These are phyloP conservation scores for Manis javanica DNA, from an alignment of 2,797 vertebrate genomes.

Conservation along the genomic window DNA sequence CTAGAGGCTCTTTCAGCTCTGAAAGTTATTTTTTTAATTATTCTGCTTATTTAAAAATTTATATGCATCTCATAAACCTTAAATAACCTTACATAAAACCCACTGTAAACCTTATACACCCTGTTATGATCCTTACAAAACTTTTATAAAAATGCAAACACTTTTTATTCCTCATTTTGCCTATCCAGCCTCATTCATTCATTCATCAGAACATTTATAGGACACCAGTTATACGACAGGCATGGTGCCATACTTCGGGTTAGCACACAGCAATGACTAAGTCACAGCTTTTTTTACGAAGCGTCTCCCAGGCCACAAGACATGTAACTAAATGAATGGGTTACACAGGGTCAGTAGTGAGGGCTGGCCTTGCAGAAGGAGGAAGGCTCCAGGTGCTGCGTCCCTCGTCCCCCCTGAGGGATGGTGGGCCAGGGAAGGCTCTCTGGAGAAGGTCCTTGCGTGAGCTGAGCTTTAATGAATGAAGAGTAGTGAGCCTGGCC, in stretches of 20 bases:
- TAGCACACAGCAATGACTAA: slow-evolving; percentile 1
- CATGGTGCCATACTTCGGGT: neutral
- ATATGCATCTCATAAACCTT: slow-evolving; percentile 34
- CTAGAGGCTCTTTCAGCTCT: slow-evolving; percentile 4
- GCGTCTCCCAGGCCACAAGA: slow-evolving; percentile 17
- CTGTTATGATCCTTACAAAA: slow-evolving; percentile 18
- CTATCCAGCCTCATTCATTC: neutral
- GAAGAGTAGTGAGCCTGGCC: neutral
- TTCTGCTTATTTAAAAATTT: slow-evolving; percentile 35
- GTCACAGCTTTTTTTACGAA: neutral
- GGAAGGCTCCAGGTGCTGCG: accelerated
- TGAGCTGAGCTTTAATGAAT: neutral
- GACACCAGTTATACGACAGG: neutral
- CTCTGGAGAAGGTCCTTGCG: neutral
- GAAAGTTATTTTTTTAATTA: slow-evolving; percentile 19
- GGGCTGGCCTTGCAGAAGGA: neutral
- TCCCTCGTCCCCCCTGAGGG: neutral
- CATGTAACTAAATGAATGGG: neutral
- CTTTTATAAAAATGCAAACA: slow-evolving; percentile 10
- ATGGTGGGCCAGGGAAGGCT: neutral
- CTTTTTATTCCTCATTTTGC: slow-evolving; percentile 36
- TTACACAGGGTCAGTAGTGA: neutral
- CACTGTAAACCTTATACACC: neutral
- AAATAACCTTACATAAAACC: slow-evolving; percentile 11
- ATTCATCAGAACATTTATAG: neutral